Percentiles rank a stretch among this genome's conserved stretches.
Conservation (phyloP, 1,140 invertebrate species). For the Bombus difficillimus region DNA sequence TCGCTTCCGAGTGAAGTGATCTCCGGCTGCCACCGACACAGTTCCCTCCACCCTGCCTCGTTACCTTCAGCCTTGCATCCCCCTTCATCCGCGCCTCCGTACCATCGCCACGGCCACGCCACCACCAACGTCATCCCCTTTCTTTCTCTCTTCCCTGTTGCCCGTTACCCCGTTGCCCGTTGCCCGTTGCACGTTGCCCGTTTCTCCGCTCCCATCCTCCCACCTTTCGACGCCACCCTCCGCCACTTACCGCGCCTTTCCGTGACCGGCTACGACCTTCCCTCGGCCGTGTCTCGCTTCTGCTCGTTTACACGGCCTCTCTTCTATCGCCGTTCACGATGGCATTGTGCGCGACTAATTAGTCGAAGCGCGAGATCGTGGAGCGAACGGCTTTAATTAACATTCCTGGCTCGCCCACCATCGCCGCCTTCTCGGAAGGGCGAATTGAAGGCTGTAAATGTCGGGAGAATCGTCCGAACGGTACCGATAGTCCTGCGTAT, state of each 20-base stretch:
- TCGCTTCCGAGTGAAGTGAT: slow-evolving; percentile 76
- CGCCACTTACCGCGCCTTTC: slow-evolving; percentile 13
- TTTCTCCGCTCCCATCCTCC: background rate
- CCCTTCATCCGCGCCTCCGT: background rate
- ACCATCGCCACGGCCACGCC: background rate
- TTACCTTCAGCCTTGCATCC: background rate
- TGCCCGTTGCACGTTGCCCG: background rate
- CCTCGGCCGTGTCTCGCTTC: slow-evolving; percentile 27
- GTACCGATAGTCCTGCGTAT: slow-evolving; percentile 49
- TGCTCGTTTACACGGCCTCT: slow-evolving; percentile 54
- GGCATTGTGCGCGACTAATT: slow-evolving; percentile 82
- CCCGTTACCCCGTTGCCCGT: background rate
- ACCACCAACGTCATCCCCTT: background rate
- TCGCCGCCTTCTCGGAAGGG: slow-evolving; percentile 75
- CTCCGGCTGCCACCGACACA: slow-evolving; percentile 72
- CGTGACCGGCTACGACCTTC: slow-evolving; percentile 25
- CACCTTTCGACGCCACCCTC: background rate
- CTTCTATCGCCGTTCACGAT: slow-evolving; percentile 67
- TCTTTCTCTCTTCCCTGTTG: background rate
- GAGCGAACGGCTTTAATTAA: slow-evolving; percentile 82
- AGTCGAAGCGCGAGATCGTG: slow-evolving; percentile 81
- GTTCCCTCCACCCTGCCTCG: slow-evolving; percentile 41
- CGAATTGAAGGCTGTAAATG: slow-evolving; percentile 82
- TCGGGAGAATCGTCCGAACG: slow-evolving; percentile 71
- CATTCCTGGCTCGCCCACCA: slow-evolving; percentile 79